Conservation (phyloP, 2,113 vertebrate genomes). For the Perca fluviatilis region DNA sequence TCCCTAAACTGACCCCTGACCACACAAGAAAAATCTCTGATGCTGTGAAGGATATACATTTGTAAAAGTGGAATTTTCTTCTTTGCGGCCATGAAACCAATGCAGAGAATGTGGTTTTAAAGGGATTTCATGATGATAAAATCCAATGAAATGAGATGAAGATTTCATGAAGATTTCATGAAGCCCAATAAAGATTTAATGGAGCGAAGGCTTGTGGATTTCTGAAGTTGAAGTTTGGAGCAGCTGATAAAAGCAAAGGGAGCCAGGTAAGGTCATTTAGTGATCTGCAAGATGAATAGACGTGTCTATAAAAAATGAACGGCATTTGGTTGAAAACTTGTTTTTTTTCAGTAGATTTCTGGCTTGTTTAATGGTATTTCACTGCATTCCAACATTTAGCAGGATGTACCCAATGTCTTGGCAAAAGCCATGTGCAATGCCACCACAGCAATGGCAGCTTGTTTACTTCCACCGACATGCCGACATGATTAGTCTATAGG, state of each 20-base stretch:
- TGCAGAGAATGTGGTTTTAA: not conserved
- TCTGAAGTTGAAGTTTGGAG: not conserved
- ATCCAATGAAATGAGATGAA: conserved; percentile 22
- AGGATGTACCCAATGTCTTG: not conserved
- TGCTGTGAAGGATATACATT: not conserved
- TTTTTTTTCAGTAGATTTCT: not conserved
- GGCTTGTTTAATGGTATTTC: not conserved
- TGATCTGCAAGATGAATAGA: not conserved
- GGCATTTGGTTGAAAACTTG: not conserved
- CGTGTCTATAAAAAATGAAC: not conserved
- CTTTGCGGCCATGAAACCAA: not conserved
- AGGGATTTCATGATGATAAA: conserved; percentile 23
- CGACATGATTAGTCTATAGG: conserved; percentile 4
- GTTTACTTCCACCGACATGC: conserved; percentile 29
- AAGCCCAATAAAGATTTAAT: conserved; percentile 17
- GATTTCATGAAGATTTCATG: conserved; percentile 25
- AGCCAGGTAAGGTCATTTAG: not conserved
- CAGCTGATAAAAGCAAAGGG: not conserved
- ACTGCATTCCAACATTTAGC: not conserved
- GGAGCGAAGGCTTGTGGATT: not conserved
- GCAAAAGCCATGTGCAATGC: not conserved
- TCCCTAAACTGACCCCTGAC: not conserved
- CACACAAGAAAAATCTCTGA: not conserved
- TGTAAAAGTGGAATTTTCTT: not conserved
- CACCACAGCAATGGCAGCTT: conserved; percentile 9